Evolutionary conservation across 2,113 vertebrate species (phyloP).

Genomic region (Clinocottus analis): DNA sequence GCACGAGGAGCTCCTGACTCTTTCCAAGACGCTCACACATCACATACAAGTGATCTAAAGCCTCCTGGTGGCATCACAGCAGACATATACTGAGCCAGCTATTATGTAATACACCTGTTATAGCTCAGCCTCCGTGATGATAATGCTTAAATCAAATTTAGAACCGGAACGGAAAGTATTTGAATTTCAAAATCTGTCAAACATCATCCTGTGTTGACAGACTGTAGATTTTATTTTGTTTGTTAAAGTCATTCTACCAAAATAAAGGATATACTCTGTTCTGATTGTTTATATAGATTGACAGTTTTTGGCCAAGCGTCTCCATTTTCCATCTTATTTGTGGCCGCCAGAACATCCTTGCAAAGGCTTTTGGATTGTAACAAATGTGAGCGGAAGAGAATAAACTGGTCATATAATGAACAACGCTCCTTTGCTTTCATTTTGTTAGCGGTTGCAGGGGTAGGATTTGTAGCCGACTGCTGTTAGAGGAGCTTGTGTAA

Average conservation of each 20-base stretch:
- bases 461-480: conserved; percentile 18
- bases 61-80: conserved; percentile 11
- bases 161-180: conserved; percentile 11
- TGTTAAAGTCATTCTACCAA: conserved; percentile 25
- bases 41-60: conserved; percentile 33
- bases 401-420: conserved; percentile 18
- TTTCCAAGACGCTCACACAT: conserved; percentile 8
- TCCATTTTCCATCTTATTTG: conserved; percentile 37
- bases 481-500: conserved; percentile 11
- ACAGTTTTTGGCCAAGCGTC: conserved; percentile 40
- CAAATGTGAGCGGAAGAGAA: conserved; percentile 26
- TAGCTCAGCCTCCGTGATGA: conserved; percentile 2
- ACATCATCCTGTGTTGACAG: conserved; percentile 19
- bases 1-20: conserved; percentile 41
- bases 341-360: not conserved
- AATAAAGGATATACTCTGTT: conserved; percentile 14
- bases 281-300: conserved; percentile 34
- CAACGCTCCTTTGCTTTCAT: conserved; percentile 39
- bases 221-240: not conserved
- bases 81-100: not conserved
- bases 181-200: conserved; percentile 32
- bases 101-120: not conserved
- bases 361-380: conserved; percentile 44
- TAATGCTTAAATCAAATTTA: conserved; percentile 10
- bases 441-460: conserved; percentile 21